Base-by-base conservation (phyloP, 2,113 vertebrate species). In the Lanius collurio region DNA sequence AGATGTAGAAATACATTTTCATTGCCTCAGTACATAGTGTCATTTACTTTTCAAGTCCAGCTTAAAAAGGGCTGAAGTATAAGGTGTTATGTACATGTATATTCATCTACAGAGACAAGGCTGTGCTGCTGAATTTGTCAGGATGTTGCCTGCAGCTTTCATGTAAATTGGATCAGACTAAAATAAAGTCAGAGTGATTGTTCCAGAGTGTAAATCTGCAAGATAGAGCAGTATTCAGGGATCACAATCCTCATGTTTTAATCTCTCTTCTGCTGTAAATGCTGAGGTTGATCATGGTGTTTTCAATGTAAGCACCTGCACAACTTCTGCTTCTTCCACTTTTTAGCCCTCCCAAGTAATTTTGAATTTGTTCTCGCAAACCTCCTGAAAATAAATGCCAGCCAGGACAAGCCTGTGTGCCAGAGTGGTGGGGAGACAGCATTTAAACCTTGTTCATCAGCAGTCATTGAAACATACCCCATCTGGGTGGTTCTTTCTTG, bases 101-200 rank as follows among this genome's bases (percentile, higher is more conserved):
- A 73, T 92, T 83, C 39, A 81, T 70, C 60, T 52, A 3, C 27
- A 79, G 70, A 85, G 82, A 73, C 44, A 76, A 31, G 62, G 23
- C 63, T 65, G 74, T 41, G 84, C 65, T 87, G 73, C 52, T 87
- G 77, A 39, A 78, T 84, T 94, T 82, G 76, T 68, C 70, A 77
- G 92, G 87, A 68, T 55, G 47, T 68, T 93, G 82, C 53, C 74
- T 87, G 74, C 46, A 95, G 87, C 90, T 96, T 80, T 69, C 5
- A 2, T 41, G 50, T 80, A 76, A 90, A 92, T 76, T 83, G 55
- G 78, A 89, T 71, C 64, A 94, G 74, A 70, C 77, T 39, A 63
- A 81, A 92, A 84, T 67, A 64, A 91, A 83, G 46, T 24, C 64
- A 50, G 50, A 71, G 13, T 42, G 75, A 56, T 73, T 92, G 59